phyloP scores from a whole-genome alignment of 1,140 invertebrate species.

The Drosophila takahashii region DNA sequence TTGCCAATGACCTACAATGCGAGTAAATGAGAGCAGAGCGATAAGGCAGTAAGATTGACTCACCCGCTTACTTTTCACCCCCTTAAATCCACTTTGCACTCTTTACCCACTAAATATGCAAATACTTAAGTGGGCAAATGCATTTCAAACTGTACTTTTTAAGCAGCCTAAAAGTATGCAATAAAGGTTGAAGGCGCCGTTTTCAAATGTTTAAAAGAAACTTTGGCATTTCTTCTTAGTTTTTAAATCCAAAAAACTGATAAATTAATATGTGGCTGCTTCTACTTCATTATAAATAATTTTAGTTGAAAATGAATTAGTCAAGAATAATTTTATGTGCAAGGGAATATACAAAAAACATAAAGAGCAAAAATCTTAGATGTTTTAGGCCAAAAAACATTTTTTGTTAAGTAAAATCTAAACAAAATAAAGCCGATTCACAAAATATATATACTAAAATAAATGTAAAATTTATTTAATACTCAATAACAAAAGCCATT shows the following conservation, averaged over 20 bases:
- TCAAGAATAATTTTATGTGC: too few relatives aligned
- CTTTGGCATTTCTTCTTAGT: too few relatives aligned
- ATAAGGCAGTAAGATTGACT: constrained; percentile 35
- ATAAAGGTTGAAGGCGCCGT: not conserved
- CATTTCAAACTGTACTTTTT: not conserved
- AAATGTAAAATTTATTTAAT: not conserved
- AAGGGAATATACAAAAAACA: too few relatives aligned
- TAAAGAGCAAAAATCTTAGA: too few relatives aligned
- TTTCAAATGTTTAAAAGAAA: not conserved
- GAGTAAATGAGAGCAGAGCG: constrained; percentile 21
- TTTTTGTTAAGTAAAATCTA: too few relatives aligned
- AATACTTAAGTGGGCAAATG: not conserved
- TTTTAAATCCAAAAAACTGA: too few relatives aligned
- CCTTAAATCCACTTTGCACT: not conserved
- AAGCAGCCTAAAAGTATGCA: constrained; percentile 57
- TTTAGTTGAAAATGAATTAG: not conserved
- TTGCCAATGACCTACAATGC: constrained; percentile 68
- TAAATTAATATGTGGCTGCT: constrained; percentile 4
- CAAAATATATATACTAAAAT: not conserved
- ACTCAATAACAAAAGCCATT: not conserved
- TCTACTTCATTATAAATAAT: not conserved
- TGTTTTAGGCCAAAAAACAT: not conserved
- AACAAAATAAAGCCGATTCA: not conserved
- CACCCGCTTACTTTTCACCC: not conserved
- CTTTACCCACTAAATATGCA: constrained; percentile 26